These are phyloP conservation scores for Falcunculus frontatus DNA, from an alignment of 2,113 vertebrate species.

Conservation along the genomic window DNA sequence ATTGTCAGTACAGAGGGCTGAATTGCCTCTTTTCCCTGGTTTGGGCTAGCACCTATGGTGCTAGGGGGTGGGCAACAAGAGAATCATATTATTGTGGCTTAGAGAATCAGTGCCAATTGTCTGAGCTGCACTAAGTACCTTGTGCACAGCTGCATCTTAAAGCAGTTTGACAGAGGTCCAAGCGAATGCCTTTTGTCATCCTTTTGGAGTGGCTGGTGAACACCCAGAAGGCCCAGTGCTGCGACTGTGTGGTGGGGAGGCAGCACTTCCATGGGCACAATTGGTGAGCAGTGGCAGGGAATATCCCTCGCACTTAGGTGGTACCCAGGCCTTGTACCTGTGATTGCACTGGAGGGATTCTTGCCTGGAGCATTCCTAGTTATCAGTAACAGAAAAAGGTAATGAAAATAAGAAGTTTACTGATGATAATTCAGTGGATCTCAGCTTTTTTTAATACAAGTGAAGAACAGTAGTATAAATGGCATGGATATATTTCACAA, in stretches of 20 bases:
- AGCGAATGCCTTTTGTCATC: neutral
- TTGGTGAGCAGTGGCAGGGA: neutral
- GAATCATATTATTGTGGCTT: neutral
- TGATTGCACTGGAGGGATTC: neutral
- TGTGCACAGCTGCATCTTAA: neutral
- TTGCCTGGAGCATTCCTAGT: neutral
- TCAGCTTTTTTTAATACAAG: neutral
- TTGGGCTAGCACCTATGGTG: neutral
- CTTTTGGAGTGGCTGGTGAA: neutral
- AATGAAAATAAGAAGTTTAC: neutral
- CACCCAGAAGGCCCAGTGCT: fast-evolving
- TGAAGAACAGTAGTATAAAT: neutral
- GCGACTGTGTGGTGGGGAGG: neutral
- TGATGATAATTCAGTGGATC: neutral
- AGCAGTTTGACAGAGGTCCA: neutral
- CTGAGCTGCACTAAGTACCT: neutral
- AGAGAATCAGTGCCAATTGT: neutral
- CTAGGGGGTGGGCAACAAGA: neutral
- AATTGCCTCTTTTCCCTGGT: neutral
- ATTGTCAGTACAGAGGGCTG: neutral
- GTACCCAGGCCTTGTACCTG: neutral
- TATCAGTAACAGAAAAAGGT: neutral
- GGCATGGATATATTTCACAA: neutral
- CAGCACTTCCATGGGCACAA: neutral
- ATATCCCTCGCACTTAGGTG: fast-evolving